A percentile compares a stretch with the other conserved stretches of the same genome.
Evolutionary conservation across 1,140 invertebrate species (phyloP).

Genomic region (Aculops lycopersici): DNA sequence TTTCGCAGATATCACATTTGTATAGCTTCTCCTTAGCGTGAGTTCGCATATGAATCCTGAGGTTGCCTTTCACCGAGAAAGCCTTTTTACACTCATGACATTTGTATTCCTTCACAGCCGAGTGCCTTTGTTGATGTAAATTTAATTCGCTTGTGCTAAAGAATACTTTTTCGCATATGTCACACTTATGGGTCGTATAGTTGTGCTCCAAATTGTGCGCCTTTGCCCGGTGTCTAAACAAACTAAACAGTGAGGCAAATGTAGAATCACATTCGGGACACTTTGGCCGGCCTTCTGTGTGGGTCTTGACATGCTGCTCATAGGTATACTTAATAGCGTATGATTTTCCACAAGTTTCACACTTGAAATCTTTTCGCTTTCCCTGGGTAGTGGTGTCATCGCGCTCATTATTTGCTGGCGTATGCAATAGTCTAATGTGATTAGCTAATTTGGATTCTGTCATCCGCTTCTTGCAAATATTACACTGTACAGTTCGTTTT

Average conservation of each 20-base stretch:
- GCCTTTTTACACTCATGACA: constrained; percentile 12
- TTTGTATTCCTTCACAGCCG: constrained; percentile 7
- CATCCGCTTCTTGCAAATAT: too few species aligned
- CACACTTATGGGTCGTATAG: too few species aligned
- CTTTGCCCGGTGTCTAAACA: not conserved
- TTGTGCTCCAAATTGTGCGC: constrained; percentile 8
- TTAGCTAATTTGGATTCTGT: too few species aligned
- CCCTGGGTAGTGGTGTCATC: too few species aligned
- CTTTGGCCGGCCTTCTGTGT: constrained; percentile 9
- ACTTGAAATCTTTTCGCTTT: too few species aligned
- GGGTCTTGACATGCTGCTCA: constrained; percentile 9
- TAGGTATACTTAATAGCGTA: constrained; percentile 11
- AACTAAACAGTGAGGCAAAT: not conserved
- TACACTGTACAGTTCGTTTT: constrained; percentile 10
- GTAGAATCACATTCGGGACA: not conserved
- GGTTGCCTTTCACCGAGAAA: constrained; percentile 15
- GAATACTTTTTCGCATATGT: too few species aligned
- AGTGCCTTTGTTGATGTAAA: constrained; percentile 7
- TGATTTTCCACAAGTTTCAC: constrained; percentile 14
- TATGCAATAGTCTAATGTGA: too few species aligned
- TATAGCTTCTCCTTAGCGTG: constrained; percentile 7
- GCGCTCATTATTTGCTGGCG: too few species aligned
- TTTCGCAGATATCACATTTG: constrained; percentile 7
- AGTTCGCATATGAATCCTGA: constrained; percentile 7
- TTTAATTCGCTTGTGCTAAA: too few species aligned